Percentiles rank a stretch among this genome's conserved stretches.
These are phyloP conservation scores for Elmis aenea DNA, from an alignment of 2,888 invertebrate species.

Conservation along the genomic window DNA sequence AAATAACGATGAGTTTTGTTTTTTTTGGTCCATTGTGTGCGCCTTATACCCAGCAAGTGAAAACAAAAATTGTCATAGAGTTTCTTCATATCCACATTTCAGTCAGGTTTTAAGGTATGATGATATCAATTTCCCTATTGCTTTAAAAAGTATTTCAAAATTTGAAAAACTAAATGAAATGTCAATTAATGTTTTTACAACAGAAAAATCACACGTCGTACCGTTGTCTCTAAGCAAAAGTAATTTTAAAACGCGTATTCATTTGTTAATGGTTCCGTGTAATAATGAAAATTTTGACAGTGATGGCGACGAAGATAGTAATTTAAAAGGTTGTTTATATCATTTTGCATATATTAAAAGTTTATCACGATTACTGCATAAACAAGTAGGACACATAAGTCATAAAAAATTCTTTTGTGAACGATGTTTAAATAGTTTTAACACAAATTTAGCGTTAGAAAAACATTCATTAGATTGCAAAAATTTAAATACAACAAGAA, in stretches of 20 bases:
- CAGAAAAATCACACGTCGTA: slow-evolving; percentile 12
- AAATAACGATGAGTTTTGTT: slow-evolving; percentile 24
- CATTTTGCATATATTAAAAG: slow-evolving; percentile 10
- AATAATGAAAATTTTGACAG: no score
- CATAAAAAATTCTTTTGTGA: no score
- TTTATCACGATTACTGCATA: slow-evolving; percentile 10
- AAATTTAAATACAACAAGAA: no score
- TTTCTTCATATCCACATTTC: slow-evolving; percentile 21
- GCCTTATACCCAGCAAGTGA: slow-evolving; percentile 9
- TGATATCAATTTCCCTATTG: slow-evolving; percentile 23
- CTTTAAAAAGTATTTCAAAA: no score
- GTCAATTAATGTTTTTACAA: slow-evolving; percentile 21
- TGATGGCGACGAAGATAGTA: no score
- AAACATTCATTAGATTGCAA: slow-evolving; percentile 8
- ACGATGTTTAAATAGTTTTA: slow-evolving; percentile 10
- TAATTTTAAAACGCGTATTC: slow-evolving; percentile 1
- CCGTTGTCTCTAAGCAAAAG: slow-evolving; percentile 10
- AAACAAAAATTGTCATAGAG: slow-evolving; percentile 14
- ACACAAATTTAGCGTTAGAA: slow-evolving; percentile 3
- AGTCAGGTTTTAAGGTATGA: slow-evolving; percentile 15
- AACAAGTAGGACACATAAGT: no score
- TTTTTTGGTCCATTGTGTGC: no score
- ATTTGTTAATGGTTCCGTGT: slow-evolving; percentile 3
- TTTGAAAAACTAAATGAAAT: no score
- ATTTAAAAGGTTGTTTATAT: slow-evolving; percentile 1